These are phyloP conservation scores for Bovichtus variegatus DNA, from an alignment of 2,797 vertebrate species.

Conservation along the genomic window DNA sequence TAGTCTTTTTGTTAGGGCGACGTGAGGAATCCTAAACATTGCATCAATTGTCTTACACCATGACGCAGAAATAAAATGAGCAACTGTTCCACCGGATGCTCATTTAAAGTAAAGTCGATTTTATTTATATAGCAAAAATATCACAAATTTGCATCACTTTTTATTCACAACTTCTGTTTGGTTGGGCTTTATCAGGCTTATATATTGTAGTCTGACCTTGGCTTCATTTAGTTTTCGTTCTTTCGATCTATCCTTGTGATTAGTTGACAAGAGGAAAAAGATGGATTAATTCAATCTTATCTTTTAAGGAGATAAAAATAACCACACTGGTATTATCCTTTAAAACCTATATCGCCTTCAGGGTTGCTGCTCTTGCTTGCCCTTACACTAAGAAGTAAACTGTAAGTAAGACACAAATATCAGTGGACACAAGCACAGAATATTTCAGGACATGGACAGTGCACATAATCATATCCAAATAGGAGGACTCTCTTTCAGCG, in stretches of 20 bases:
- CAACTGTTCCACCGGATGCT: neutral
- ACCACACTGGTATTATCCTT: neutral
- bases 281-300: neutral
- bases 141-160: neutral
- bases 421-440: conserved; percentile 5
- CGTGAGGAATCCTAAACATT: neutral
- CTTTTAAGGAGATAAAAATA: conserved; percentile 1
- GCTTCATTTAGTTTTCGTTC: neutral
- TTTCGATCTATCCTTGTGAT: neutral
- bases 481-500: conserved; percentile 18
- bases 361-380: conserved; percentile 12
- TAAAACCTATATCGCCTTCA: conserved; percentile 8
- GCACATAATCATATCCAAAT: conserved; percentile 13
- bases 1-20: neutral
- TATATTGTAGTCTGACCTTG: neutral
- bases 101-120: neutral
- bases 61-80: neutral
- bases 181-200: neutral
- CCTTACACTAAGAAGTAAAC: conserved; percentile 5
- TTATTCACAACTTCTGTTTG: neutral
- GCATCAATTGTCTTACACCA: neutral
- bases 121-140: neutral
- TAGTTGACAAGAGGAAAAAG: neutral
- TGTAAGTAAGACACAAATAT: conserved; percentile 13
- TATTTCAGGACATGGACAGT: conserved; percentile 15